Conservation (phyloP, 2,888 invertebrate species). For the Dasysyrphus albostriatus region DNA sequence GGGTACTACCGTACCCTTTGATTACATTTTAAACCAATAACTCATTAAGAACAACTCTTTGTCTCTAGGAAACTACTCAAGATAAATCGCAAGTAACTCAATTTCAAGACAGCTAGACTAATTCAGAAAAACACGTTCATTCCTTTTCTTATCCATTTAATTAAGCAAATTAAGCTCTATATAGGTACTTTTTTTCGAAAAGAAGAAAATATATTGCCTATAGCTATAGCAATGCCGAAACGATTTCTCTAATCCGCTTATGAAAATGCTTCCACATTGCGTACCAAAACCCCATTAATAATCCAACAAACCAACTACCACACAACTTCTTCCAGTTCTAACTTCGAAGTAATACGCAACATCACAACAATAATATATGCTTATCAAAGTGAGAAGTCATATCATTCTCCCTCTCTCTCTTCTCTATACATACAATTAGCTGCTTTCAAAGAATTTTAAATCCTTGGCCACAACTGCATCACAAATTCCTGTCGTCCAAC, state of each 20-base stretch:
- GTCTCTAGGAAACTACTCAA: background rate
- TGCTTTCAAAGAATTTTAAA: constrained; percentile 66
- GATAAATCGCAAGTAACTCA: background rate
- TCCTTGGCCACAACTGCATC: constrained; percentile 58
- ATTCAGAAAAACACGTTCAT: background rate
- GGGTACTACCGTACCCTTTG: too few species aligned
- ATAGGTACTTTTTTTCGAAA: background rate
- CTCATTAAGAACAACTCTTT: too few species aligned
- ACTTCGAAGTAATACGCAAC: constrained; percentile 9
- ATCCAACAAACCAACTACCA: constrained; percentile 31
- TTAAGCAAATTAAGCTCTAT: constrained; percentile 30
- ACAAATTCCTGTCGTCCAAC: constrained; percentile 30
- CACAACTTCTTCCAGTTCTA: background rate
- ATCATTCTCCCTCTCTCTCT: background rate
- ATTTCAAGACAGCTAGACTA: background rate
- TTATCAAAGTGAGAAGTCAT: constrained; percentile 26
- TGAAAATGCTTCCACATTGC: constrained; percentile 49
- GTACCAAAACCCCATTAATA: constrained; percentile 66
- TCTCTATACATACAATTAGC: constrained; percentile 49
- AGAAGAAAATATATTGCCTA: constrained; percentile 30
- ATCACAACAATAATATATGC: constrained; percentile 52
- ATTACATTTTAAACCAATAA: too few species aligned
- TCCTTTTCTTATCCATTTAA: constrained; percentile 3
- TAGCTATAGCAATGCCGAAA: constrained; percentile 39
- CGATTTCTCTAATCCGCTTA: constrained; percentile 61